Conservation (phyloP, 2,113 vertebrate genomes). For the Sinocyclocheilus anophthalmus region DNA sequence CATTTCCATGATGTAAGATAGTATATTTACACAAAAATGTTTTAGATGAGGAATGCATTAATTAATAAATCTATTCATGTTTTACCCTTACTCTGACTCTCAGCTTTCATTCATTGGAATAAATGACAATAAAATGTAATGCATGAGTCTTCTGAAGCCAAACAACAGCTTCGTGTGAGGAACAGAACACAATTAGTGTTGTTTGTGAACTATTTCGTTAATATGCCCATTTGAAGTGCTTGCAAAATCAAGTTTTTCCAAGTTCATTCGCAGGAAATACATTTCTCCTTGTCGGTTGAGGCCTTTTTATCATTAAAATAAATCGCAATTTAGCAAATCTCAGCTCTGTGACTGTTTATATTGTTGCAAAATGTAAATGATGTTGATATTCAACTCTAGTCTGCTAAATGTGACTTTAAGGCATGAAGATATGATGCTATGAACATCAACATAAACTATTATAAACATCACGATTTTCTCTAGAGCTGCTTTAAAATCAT, state of each 20-base stretch:
- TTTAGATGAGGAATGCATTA: slow-evolving; percentile 72
- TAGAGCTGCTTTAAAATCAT: too few relatives aligned
- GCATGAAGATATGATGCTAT: too few relatives aligned
- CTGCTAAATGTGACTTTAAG: too few relatives aligned
- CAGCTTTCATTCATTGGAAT: neutral
- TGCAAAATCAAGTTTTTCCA: neutral
- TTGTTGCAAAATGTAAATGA: too few relatives aligned
- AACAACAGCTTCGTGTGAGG: too few relatives aligned
- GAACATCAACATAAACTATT: neutral
- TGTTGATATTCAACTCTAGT: too few relatives aligned
- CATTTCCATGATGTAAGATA: slow-evolving; percentile 37
- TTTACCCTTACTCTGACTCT: slow-evolving; percentile 8
- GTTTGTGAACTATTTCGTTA: neutral
- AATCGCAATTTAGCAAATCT: too few relatives aligned
- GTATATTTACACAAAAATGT: slow-evolving; percentile 59
- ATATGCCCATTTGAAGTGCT: neutral
- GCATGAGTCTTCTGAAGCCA: neutral
- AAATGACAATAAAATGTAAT: neutral
- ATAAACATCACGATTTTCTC: too few relatives aligned
- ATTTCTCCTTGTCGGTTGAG: too few relatives aligned
- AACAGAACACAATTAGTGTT: neutral
- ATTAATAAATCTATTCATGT: slow-evolving; percentile 63
- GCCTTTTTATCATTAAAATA: neutral
- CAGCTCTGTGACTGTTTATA: too few relatives aligned
- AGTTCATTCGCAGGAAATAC: too few relatives aligned